A percentile compares a stretch with the other conserved stretches of the same genome.
These are phyloP conservation scores for Heterocephalus glaber DNA, from an alignment of 2,113 vertebrate species.

Conservation along the genomic window DNA sequence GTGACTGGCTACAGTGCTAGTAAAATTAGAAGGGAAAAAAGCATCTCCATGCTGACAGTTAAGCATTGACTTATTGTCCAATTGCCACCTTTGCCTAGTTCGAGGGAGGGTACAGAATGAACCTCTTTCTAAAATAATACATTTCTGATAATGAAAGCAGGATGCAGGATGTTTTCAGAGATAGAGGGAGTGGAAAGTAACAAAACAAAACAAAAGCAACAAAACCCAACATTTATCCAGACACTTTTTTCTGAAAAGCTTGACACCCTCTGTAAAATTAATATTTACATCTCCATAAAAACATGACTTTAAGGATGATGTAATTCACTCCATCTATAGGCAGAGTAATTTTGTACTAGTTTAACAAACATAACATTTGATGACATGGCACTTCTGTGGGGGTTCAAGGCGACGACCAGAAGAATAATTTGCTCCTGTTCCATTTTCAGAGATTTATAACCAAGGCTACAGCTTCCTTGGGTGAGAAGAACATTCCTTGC, in stretches of 20 bases:
- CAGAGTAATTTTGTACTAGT: neutral
- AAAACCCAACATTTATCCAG: neutral
- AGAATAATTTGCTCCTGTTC: neutral
- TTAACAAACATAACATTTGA: neutral
- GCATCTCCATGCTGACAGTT: constrained; percentile 38
- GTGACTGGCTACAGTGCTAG: constrained; percentile 62
- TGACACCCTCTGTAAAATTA: neutral
- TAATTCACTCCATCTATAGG: neutral
- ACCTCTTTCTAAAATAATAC: constrained; percentile 9
- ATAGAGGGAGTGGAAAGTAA: neutral
- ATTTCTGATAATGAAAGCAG: constrained; percentile 25
- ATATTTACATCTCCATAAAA: constrained; percentile 41
- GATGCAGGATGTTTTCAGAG: neutral
- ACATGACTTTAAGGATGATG: neutral
- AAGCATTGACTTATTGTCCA: constrained; percentile 46
- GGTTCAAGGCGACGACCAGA: neutral
- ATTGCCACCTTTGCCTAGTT: constrained; percentile 36
- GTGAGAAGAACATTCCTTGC: neutral
- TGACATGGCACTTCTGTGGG: neutral
- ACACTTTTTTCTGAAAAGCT: neutral
- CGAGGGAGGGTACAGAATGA: constrained; percentile 15
- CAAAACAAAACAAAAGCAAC: neutral
- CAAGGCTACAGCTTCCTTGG: neutral
- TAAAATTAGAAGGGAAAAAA: constrained; percentile 62
- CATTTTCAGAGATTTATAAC: constrained; percentile 26